phyloP scores from a whole-genome alignment of 2,888 invertebrate genomes.

The Rhamnusium bicolor region DNA sequence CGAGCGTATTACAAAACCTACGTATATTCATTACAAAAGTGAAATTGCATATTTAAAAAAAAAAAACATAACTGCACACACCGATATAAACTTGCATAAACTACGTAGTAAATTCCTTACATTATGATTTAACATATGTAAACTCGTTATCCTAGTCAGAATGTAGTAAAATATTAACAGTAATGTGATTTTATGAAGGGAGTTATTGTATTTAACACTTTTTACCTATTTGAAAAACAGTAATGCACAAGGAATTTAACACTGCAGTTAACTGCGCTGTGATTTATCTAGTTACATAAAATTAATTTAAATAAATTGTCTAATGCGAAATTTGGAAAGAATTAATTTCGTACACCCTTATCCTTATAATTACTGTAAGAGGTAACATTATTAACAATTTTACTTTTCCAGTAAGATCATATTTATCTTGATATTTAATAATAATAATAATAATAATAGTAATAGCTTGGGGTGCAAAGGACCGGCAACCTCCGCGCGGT shows the following conservation, averaged over 20 bases:
- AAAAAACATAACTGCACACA: constrained; percentile 27
- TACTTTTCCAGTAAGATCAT: no score
- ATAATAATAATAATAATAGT: no score
- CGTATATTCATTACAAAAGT: constrained; percentile 46
- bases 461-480: no score
- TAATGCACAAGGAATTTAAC: neutral
- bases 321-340: no score
- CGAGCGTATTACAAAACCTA: constrained; percentile 47
- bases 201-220: neutral
- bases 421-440: no score
- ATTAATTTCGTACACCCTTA: no score
- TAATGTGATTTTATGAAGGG: constrained; percentile 18
- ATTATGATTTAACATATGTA: constrained; percentile 16
- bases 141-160: constrained; percentile 9
- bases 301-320: no score
- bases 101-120: constrained; percentile 33
- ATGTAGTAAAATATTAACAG: constrained; percentile 9
- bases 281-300: no score
- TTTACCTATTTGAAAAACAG: neutral
- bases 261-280: no score
- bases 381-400: no score
- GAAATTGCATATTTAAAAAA: constrained; percentile 47
- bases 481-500: no score
- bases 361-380: no score
- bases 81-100: constrained; percentile 21